Evolutionary conservation across 2,888 invertebrate genomes (phyloP), one percentile per base, ranked within the genome.

Genomic region (Notodonta dromedarius): DNA sequence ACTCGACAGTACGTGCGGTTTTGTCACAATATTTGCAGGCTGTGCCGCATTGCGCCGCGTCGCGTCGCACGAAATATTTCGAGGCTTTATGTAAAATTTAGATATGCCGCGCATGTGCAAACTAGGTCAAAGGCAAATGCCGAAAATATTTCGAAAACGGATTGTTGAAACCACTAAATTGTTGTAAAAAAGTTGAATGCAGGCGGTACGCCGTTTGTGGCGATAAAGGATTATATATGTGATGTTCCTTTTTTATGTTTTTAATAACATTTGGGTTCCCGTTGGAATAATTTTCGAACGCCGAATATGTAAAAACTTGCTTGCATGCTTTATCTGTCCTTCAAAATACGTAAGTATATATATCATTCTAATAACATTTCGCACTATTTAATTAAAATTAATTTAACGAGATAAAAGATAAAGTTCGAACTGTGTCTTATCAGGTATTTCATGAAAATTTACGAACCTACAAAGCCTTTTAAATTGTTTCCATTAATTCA

Each of bases 21-120:
- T 77, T 79, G 82, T 80, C 78, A 79, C 81, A 80, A 78, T 80
- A 52, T 82, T 83, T 78, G 78, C 69, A 51, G 62, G 67, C 44
- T 67, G 68, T 82, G 72, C 78, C 81, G 82, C 82, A 82, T 66
- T 82, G 82, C 82, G 82, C 82, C 73, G 70, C 61, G 63, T 66
- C 24, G 24, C 24, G 66, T 73, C 77, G 77, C 76, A 79, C 75
- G 76, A 73, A 82, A 76, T 79, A 77, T 82, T 81, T 81, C 79
- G 78, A 74, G 76, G 76, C 72, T 79, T 78, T 78, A 73, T 75
- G 67, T 74, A 72, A 76, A 76, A 76, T 76, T 76, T 72, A 68
- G 72, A 76, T 71, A 76, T 68, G 69, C 68, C 67, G 62, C 69
- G 74, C 69, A 76, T 71, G 73, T 76, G 67, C 69, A 73, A 76